Base-by-base conservation (phyloP, 2,797 vertebrate species). In the Taenioides sp. region DNA sequence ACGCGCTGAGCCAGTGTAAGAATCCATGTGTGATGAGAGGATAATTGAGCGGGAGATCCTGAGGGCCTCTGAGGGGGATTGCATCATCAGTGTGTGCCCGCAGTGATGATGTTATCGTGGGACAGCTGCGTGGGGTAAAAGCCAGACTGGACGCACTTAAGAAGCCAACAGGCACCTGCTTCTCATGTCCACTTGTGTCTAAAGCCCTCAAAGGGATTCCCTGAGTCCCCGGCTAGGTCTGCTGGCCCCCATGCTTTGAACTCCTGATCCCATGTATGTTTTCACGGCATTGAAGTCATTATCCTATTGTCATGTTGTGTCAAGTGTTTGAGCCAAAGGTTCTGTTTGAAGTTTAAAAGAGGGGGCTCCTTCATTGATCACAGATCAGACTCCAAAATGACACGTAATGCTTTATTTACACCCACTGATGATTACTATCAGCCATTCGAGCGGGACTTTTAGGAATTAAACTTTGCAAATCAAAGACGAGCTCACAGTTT, bases 121-220 rank as follows among this genome's bases (percentile, higher is more conserved):
- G 89, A 93, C 94, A 94, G 94, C 93, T 94, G 93, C 87, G 79
- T 77, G 82, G 74, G 79, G 84, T 65, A 74, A 50, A 80, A 79
- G 82, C 84, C 82, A 81, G 80, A 69, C 67, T 65, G 34, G 67
- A 77, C 67, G 75, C 79, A 81, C 71, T 80, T 72, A 43, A 84
- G 78, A 86, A 88, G 86, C 87, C 84, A 82, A 91, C 86, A 86
- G 79, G 87, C 89, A 88, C 85, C 88, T 91, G 87, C 88, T 89
- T 74, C 81, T 22, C 83, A 84, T 89, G 85, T 87, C 86, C 84
- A 73, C 75, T 91, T 90, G 78, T 77, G 74, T 78, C 77, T 91
- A 88, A 89, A 86, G 79, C 90, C 88, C 85, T 90, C 91, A 91
- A 92, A 92, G 89, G 86, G 89, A 92, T 91, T 91, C 89, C 85